Base-by-base conservation (phyloP, 2,888 invertebrate species). In the Cantharis rustica region DNA sequence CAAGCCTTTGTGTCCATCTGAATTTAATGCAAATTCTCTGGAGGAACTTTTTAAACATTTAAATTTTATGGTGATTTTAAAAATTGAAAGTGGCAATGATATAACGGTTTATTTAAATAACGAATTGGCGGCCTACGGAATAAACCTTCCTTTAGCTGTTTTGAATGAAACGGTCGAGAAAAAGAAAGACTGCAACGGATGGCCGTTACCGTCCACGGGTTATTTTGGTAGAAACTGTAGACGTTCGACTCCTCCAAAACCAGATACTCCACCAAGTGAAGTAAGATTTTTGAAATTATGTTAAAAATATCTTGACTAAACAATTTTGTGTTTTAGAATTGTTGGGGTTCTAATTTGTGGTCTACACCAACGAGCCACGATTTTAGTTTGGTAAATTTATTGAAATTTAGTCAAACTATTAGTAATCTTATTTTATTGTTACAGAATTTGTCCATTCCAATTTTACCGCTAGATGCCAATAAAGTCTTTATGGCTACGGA, bases 51-150 rank as follows among this genome's bases (percentile, higher is more conserved):
- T 87, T 61, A 82, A 82, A 64, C 80, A 85, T 66, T 86, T 88
- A 75, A 86, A 84, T 77, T 86, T 86, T 77, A 80, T 88, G 71
- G 82, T 88, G 75, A 85, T 86, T 62, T 79, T 87, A n/a, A 81
- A 83, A 61, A 84, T 84, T 10, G 82, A 83, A 61, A 88, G 88
- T 77, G 84, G 90, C 77, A 90, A 89, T 73, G 84, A 89, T 13
- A 84, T 87, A 31, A 85, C 91, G 68, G 86, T 89, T 16, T 86
- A 64, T 15, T 72, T 91, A 10, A 91, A 90, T 81, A 89, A 87
- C 75, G 89, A 89, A 80, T 85, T 91, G 71, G 84, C 88, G 87
- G 87, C 85, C 71, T 84, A 86, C 79, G 83, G 85, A 47, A 81
- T 86, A 63, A 81, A 83, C 15, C 78, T 86, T 63, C 85, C 86